These are phyloP conservation scores for Sphaerophoria rueppellii DNA, from an alignment of 2,888 invertebrate genomes.

Conservation along the genomic window DNA sequence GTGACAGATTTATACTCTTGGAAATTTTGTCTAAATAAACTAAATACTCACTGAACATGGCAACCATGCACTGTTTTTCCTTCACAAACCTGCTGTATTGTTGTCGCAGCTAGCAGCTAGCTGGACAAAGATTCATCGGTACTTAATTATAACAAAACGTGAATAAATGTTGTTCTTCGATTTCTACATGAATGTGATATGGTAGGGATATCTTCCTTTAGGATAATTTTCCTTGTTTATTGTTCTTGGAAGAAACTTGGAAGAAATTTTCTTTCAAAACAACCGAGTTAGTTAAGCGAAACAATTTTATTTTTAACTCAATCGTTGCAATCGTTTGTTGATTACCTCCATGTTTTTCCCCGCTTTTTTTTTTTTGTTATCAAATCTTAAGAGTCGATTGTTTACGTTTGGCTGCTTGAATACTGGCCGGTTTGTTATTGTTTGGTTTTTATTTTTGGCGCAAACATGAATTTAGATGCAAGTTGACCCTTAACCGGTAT, in stretches of 20 bases:
- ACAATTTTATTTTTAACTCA: background rate
- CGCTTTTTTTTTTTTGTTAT: background rate
- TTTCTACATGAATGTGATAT: background rate
- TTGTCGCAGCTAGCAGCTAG: background rate
- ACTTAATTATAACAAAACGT: background rate
- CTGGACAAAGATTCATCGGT: background rate
- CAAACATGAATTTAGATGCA: too few relatives aligned
- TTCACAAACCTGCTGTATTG: constrained; percentile 6
- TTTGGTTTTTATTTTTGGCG: too few relatives aligned
- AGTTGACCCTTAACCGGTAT: background rate
- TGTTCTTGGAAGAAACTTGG: background rate
- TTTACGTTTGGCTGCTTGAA: background rate
- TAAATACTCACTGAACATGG: background rate
- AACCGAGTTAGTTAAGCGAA: background rate
- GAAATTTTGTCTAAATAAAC: too few relatives aligned
- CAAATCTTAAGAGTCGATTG: background rate
- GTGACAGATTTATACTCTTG: too few relatives aligned
- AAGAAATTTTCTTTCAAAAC: background rate
- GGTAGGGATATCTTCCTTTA: background rate
- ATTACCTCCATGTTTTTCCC: background rate
- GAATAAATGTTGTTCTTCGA: background rate
- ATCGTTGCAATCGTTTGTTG: background rate
- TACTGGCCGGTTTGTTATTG: too few relatives aligned
- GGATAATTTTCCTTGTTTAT: background rate
- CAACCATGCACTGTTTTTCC: background rate